phyloP scores from a whole-genome alignment of 2,113 vertebrate genomes.

The Hypocryptadius cinnamomeus region DNA sequence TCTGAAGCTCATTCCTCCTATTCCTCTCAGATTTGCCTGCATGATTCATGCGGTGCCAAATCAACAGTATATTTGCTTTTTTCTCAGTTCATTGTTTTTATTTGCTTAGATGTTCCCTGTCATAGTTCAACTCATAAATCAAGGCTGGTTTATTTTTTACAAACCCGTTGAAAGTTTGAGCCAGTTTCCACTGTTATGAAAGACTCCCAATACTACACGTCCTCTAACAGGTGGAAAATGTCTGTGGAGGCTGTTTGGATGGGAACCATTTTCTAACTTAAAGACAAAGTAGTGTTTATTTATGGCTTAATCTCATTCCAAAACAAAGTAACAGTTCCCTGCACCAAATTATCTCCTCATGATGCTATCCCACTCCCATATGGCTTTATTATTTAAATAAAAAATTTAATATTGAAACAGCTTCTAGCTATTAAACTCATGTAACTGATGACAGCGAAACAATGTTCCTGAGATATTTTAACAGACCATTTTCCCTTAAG shows the following conservation, averaged over 20 bases:
- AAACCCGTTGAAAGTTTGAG: constrained; percentile 45
- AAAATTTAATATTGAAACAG: constrained; percentile 38
- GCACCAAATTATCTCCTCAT: not conserved
- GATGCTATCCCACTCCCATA: constrained; percentile 20
- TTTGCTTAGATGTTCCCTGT: constrained; percentile 65
- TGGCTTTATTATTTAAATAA: constrained; percentile 46
- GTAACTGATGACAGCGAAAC: constrained; percentile 8
- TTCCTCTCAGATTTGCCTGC: constrained; percentile 17
- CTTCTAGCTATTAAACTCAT: constrained; percentile 20
- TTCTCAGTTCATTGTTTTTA: constrained; percentile 58
- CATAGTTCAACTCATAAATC: constrained; percentile 58
- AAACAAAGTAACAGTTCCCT: constrained; percentile 52
- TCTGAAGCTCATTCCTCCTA: constrained; percentile 1
- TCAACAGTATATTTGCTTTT: constrained; percentile 60
- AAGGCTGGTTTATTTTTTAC: constrained; percentile 61
- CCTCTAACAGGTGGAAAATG: constrained; percentile 62
- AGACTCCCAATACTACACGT: constrained; percentile 29
- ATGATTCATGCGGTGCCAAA: constrained; percentile 45
- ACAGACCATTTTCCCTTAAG: not conserved
- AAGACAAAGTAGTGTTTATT: constrained; percentile 62
- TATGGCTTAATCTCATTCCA: constrained; percentile 54
- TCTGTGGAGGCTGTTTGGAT: constrained; percentile 50
- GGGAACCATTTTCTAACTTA: constrained; percentile 34
- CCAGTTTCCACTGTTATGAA: constrained; percentile 60
- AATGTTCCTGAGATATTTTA: not conserved